phyloP scores from a whole-genome alignment of 2,888 invertebrate genomes.

The Sesia bembeciformis region DNA sequence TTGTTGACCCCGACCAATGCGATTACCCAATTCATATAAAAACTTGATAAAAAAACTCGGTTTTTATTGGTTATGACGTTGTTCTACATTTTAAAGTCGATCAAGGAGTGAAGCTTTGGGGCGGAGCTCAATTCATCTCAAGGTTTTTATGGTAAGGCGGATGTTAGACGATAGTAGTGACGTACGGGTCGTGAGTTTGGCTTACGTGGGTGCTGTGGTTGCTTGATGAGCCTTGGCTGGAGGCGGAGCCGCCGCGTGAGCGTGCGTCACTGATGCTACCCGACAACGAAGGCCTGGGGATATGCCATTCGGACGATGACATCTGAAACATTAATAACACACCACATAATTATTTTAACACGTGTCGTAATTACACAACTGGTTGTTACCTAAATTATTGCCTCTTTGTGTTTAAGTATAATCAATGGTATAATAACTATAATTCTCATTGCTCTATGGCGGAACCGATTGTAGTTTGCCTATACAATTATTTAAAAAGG shows the following conservation, averaged over 20 bases:
- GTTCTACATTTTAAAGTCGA: conserved; percentile 7
- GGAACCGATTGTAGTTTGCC: conserved; percentile 24
- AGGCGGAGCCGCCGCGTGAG: conserved; percentile 77
- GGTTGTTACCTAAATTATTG: not conserved
- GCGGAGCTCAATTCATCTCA: conserved; percentile 1
- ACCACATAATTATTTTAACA: not conserved
- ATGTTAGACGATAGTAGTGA: not conserved
- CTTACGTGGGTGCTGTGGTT: conserved; percentile 87
- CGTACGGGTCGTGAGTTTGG: not conserved
- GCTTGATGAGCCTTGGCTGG: conserved; percentile 75
- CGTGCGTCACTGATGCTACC: conserved; percentile 60
- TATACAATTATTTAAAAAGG: conserved; percentile 31
- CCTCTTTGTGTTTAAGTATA: not conserved
- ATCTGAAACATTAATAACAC: conserved; percentile 35
- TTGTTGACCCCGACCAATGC: conserved; percentile 38
- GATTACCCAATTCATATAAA: conserved; percentile 29
- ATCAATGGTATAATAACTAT: not conserved
- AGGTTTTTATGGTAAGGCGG: not conserved
- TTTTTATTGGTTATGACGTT: conserved; percentile 1
- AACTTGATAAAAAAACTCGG: conserved; percentile 8
- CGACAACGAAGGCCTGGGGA: conserved; percentile 85
- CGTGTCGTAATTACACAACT: not conserved
- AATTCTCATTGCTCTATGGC: not conserved
- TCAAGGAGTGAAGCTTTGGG: conserved; percentile 8
- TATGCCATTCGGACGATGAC: conserved; percentile 79